Conservation (phyloP, 2,113 vertebrate species). For the Neodon shergylaensis region DNA sequence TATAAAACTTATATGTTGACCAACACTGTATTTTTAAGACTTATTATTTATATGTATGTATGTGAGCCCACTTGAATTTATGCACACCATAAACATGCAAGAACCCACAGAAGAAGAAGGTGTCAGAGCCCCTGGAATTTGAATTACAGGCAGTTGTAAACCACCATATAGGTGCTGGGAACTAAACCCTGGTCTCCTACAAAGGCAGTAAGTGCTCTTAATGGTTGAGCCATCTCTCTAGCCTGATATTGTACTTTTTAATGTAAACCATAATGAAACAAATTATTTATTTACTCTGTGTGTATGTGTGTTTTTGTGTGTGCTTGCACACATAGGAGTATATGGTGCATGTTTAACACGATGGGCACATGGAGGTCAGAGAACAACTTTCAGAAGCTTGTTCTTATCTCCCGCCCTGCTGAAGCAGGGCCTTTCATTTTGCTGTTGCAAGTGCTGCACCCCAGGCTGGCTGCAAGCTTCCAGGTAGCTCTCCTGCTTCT, state of each 20-base stretch:
- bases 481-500: too few species aligned
- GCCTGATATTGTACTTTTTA: background rate
- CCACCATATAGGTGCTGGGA: background rate
- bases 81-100: background rate
- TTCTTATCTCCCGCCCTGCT: background rate
- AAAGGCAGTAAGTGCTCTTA: background rate
- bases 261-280: background rate
- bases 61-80: background rate
- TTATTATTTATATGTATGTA: background rate
- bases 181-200: background rate
- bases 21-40: background rate
- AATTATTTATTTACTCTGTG: background rate
- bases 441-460: background rate
- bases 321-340: background rate
- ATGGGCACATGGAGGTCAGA: background rate
- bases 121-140: background rate
- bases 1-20: background rate
- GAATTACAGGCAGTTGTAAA: background rate
- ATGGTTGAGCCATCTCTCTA: background rate
- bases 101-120: background rate
- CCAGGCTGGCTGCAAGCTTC: background rate
- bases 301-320: background rate
- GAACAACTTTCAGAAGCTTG: background rate
- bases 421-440: background rate
- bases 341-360: background rate